These are phyloP conservation scores for Cercopithecus mitis DNA, from an alignment of 2,797 vertebrate species.

Conservation along the genomic window DNA sequence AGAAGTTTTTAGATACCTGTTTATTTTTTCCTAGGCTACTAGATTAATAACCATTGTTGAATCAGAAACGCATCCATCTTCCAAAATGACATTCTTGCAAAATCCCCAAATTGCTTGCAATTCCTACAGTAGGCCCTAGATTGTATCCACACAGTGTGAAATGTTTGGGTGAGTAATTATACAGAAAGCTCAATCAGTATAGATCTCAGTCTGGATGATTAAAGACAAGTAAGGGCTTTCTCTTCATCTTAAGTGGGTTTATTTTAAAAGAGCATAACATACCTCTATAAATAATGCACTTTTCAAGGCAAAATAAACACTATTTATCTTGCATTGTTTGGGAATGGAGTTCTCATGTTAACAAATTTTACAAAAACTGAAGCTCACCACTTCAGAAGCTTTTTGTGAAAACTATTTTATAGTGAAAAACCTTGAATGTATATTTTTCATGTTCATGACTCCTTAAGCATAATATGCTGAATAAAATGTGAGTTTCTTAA, in stretches of 20 bases:
- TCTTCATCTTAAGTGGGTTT: neutral
- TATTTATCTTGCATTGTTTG: neutral
- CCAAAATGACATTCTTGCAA: slow-evolving; percentile 24
- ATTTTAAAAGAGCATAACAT: neutral
- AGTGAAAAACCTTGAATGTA: neutral
- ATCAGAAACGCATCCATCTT: slow-evolving; percentile 5
- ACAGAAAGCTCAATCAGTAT: neutral
- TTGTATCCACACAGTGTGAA: neutral
- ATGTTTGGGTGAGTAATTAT: neutral
- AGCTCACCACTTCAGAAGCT: neutral
- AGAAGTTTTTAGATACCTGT: neutral
- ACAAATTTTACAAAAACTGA: neutral
- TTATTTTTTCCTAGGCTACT: neutral
- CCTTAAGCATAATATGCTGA: neutral
- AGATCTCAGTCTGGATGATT: neutral
- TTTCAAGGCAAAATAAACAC: neutral
- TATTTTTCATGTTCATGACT: neutral
- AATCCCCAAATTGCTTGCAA: neutral
- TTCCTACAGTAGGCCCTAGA: neutral
- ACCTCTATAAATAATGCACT: neutral
- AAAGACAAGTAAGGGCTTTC: neutral
- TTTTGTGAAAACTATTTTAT: neutral
- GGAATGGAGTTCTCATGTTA: neutral
- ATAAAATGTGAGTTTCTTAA: neutral
- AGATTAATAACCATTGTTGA: neutral